Evolutionary conservation across 2,888 invertebrate genomes (phyloP), one percentile per base, ranked within the genome.

Genomic region (Nomada lathburiana): DNA sequence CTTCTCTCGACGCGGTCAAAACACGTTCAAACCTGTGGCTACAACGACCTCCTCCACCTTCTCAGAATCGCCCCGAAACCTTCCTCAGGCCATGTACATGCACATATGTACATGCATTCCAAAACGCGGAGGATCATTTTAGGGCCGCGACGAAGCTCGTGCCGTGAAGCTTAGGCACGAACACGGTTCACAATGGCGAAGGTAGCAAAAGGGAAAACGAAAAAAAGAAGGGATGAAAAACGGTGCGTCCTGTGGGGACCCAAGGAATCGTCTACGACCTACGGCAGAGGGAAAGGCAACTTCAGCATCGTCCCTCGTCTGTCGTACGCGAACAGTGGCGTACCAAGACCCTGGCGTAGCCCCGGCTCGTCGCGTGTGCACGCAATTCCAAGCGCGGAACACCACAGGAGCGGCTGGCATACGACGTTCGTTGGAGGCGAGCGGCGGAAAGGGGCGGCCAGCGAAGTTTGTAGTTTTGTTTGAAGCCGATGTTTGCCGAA

Each of bases 401-500:
- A 81, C 20, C 20, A 74, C 78, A 76, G 63, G 75, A 74, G 76
- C 63, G 52, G 64, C 70, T 47, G 63, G 29, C 2, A n/a, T 55
- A 57, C 10, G 68, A 50, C 44, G 11, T 44, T 11, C 36, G 44
- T 68, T 69, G 84, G 72, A 70, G 42, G 42, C 63, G 53, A 75
- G 59, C 29, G 72, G 68, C 80, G 29, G n/a, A 73, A 55, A 63
- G 68, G 60, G 78, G 62, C 52, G 29, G 23, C 68, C 74, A 74
- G 67, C 77, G 71, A 86, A 85, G 85, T 88, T 83, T 86, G 86
- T 89, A 89, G 90, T 88, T 90, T 88, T 89, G 89, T 89, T 89
- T 87, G 86, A 64, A 84, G 82, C 89, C 90, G 91, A 92, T 87
- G 82, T 90, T 89, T 82, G 86, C 92, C 93, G 93, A 93, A 89